Conservation (phyloP, 2,797 vertebrate genomes). For the Vireo griseus region DNA sequence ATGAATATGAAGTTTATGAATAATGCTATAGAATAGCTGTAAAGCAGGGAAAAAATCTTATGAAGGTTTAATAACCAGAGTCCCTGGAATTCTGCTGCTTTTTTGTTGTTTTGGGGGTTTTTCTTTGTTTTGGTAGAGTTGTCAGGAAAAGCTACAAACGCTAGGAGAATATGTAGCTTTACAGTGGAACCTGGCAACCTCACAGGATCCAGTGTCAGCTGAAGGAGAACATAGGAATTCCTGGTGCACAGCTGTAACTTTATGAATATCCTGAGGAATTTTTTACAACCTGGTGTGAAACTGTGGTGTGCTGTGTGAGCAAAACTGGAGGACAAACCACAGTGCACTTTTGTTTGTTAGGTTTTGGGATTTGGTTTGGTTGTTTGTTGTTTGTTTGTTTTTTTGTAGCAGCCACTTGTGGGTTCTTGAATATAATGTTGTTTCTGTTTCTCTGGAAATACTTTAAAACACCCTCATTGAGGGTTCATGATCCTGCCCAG, state of each 20-base stretch:
- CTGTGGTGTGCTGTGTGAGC: neutral
- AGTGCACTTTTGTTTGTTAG: neutral
- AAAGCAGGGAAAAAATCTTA: slow-evolving; percentile 56
- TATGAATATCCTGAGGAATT: neutral
- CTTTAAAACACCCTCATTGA: neutral
- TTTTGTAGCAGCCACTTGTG: neutral
- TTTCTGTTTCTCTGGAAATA: slow-evolving; percentile 16
- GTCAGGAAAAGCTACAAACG: slow-evolving; percentile 35
- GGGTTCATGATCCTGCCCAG: neutral
- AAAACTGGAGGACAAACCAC: slow-evolving; percentile 6
- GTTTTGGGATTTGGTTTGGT: neutral
- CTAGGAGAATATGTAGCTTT: neutral
- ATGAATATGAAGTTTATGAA: slow-evolving; percentile 55
- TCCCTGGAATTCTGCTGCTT: slow-evolving; percentile 49
- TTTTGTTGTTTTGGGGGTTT: neutral
- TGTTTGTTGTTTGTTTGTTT: neutral
- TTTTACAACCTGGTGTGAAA: slow-evolving; percentile 7
- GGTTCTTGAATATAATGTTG: neutral
- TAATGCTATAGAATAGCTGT: slow-evolving; percentile 57
- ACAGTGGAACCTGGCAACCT: neutral
- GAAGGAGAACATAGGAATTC: neutral
- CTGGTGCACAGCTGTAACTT: neutral
- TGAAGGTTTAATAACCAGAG: slow-evolving; percentile 59
- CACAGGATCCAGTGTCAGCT: neutral
- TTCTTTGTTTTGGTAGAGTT: neutral